Conservation (phyloP, 2,888 invertebrate genomes). For the Bunonema sp. region DNA sequence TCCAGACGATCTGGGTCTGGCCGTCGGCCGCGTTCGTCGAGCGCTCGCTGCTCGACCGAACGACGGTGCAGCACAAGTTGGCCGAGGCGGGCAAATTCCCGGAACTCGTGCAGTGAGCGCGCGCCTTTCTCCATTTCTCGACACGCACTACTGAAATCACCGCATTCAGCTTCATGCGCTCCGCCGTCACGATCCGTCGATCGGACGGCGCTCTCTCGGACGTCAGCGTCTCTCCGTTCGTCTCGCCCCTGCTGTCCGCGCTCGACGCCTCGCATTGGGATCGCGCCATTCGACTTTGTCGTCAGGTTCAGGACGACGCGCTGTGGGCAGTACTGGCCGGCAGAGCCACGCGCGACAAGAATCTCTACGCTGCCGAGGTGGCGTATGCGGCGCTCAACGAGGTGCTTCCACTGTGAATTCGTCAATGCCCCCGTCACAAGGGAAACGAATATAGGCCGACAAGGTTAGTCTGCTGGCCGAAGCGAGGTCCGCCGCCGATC, state of each 20-base stretch:
- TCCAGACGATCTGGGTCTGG: conserved; percentile 74
- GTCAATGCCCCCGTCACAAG: not conserved
- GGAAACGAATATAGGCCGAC: conserved; percentile 44
- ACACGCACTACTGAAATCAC: not conserved
- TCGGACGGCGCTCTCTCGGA: conserved; percentile 74
- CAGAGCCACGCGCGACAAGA: conserved; percentile 69
- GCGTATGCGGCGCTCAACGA: conserved; percentile 79
- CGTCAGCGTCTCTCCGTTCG: conserved; percentile 60
- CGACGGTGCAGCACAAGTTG: conserved; percentile 49
- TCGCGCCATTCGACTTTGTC: conserved; percentile 66
- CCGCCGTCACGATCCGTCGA: conserved; percentile 66
- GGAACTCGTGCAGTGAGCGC: conserved; percentile 19
- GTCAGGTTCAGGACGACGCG: conserved; percentile 49
- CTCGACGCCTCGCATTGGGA: conserved; percentile 66
- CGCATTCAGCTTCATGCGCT: conserved; percentile 62
- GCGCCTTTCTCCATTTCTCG: not conserved
- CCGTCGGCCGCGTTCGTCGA: conserved; percentile 62
- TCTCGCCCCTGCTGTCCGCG: conserved; percentile 47
- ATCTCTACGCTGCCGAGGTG: conserved; percentile 76
- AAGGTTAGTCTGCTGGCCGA: conserved; percentile 45
- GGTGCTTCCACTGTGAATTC: conserved; percentile 37
- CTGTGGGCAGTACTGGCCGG: conserved; percentile 88
- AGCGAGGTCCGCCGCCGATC: conserved; percentile 22
- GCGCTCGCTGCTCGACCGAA: conserved; percentile 57
- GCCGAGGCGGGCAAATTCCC: conserved; percentile 43